Percentiles rank a stretch among this genome's conserved stretches.
Conservation (phyloP, 2,888 invertebrate species). For the Drosophila kokeensis region DNA sequence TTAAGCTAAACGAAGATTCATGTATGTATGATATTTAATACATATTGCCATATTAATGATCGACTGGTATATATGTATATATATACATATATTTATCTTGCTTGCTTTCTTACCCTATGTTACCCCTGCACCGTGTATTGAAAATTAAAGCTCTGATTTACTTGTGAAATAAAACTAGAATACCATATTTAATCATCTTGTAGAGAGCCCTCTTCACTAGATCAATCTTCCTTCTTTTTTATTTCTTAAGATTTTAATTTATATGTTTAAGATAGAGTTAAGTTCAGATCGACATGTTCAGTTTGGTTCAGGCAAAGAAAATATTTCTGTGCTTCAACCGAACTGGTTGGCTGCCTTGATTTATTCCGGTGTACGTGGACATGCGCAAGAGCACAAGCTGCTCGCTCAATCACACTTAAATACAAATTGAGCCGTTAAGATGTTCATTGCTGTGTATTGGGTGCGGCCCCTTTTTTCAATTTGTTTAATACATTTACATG, state of each 20-base stretch:
- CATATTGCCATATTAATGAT: background rate
- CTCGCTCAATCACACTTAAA: constrained; percentile 14
- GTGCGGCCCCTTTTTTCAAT: constrained; percentile 10
- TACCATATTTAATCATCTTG: background rate
- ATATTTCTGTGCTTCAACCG: background rate
- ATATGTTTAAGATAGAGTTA: background rate
- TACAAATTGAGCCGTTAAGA: constrained; percentile 20
- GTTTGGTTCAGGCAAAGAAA: background rate
- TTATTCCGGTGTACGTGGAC: background rate
- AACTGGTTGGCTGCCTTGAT: background rate
- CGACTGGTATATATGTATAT: no score
- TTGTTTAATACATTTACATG: constrained; percentile 10
- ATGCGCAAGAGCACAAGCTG: constrained; percentile 3
- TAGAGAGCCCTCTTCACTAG: background rate
- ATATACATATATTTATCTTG: background rate
- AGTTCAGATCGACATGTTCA: background rate
- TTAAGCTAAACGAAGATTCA: background rate
- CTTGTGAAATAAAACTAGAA: background rate
- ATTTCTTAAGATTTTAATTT: background rate
- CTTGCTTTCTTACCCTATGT: background rate
- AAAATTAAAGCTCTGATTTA: background rate
- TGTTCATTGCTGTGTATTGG: background rate
- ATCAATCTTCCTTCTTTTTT: background rate
- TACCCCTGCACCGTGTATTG: background rate
- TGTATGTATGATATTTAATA: background rate